Percentiles rank a stretch among this genome's conserved stretches.
Evolutionary conservation across 2,113 vertebrate genomes (phyloP).

Genomic region (Eleginops maclovinus): DNA sequence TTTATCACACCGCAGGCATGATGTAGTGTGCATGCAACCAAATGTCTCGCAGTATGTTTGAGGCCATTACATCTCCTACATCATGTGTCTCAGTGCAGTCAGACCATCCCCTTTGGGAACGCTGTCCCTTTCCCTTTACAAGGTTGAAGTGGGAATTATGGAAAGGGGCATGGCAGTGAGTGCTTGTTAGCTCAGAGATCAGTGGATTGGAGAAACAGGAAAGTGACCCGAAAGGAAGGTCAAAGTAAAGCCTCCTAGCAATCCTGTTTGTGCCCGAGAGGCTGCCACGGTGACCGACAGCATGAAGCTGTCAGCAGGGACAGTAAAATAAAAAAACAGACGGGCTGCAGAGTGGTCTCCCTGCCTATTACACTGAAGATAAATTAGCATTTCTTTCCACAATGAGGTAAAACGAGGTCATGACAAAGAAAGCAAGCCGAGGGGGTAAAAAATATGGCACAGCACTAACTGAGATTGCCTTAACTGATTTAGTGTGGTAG

Average conservation of each 20-base stretch:
- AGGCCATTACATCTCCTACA: constrained; percentile 39
- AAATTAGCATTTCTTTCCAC: constrained; percentile 41
- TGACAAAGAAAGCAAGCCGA: constrained; percentile 48
- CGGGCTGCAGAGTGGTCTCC: constrained; percentile 1
- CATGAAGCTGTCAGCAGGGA: constrained; percentile 37
- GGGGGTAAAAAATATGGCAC: constrained; percentile 45
- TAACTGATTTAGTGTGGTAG: constrained; percentile 58
- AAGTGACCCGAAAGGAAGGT: constrained; percentile 64
- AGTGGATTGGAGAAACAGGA: constrained; percentile 38
- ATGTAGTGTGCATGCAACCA: constrained; percentile 32
- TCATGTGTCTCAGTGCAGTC: constrained; percentile 24
- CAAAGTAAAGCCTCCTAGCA: constrained; percentile 52
- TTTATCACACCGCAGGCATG: constrained; percentile 10
- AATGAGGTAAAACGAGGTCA: constrained; percentile 40
- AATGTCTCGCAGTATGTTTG: constrained; percentile 40
- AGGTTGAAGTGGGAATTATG: constrained; percentile 54
- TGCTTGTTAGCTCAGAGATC: constrained; percentile 57
- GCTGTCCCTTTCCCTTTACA: constrained; percentile 43
- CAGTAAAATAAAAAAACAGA: neutral
- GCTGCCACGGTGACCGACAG: constrained; percentile 33
- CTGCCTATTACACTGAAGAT: constrained; percentile 16
- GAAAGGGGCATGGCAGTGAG: constrained; percentile 22
- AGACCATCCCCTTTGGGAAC: constrained; percentile 31
- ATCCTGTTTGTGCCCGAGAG: constrained; percentile 51
- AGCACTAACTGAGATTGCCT: constrained; percentile 70